These are phyloP conservation scores for Suricata suricatta DNA, from an alignment of 2,113 vertebrate species.

Conservation along the genomic window DNA sequence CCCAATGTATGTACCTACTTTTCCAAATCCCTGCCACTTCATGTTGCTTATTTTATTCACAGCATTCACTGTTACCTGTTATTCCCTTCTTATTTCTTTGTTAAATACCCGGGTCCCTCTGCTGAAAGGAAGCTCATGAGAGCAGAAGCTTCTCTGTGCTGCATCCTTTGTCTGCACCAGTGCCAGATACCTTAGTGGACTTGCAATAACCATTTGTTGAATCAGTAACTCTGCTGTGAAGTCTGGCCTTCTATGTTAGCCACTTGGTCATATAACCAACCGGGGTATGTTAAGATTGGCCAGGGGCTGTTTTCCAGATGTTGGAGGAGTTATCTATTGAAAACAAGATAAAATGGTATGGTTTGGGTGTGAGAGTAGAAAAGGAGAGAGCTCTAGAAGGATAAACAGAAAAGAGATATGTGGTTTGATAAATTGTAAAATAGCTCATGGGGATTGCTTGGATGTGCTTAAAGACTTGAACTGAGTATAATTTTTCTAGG, in stretches of 20 bases:
- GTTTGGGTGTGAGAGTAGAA: background rate
- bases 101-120: background rate
- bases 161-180: background rate
- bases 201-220: background rate
- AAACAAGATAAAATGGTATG: background rate
- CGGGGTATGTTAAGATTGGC: background rate
- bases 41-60: background rate
- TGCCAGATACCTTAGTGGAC: background rate
- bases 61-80: background rate
- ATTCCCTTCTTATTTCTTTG: background rate
- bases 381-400: background rate
- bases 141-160: background rate
- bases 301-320: background rate
- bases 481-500: background rate
- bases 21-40: background rate
- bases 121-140: background rate
- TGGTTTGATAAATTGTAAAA: background rate
- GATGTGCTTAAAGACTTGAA: background rate
- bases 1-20: background rate
- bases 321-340: conserved; percentile 1
- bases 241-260: background rate
- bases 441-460: background rate
- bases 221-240: background rate
- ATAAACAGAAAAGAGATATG: background rate
- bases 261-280: background rate